These are phyloP conservation scores for Triplophysa siluroides DNA, from an alignment of 2,113 vertebrate species.

Conservation along the genomic window DNA sequence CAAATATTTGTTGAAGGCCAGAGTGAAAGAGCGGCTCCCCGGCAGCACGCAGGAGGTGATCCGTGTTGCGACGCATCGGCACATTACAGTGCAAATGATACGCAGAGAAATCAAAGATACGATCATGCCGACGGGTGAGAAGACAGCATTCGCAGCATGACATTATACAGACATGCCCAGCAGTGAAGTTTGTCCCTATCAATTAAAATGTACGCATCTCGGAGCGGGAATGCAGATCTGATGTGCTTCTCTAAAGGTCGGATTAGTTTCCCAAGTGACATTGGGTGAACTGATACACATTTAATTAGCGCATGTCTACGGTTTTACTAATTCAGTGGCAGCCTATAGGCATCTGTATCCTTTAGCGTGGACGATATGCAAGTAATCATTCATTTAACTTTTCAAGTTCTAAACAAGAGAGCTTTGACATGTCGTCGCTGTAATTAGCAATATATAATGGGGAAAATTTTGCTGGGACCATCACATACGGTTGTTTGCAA, in stretches of 20 bases:
- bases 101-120: slow-evolving; percentile 50
- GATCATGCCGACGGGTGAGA: slow-evolving; percentile 44
- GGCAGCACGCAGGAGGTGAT: slow-evolving; percentile 43
- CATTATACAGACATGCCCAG: slow-evolving; percentile 47
- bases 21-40: slow-evolving; percentile 35
- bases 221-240: slow-evolving; percentile 28
- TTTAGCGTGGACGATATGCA: background rate
- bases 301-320: slow-evolving; percentile 39
- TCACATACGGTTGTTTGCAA: background rate
- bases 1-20: slow-evolving; percentile 53
- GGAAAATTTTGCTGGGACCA: background rate
- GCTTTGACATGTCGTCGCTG: background rate
- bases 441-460: background rate
- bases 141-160: slow-evolving; percentile 35
- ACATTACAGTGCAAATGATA: slow-evolving; percentile 53
- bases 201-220: slow-evolving; percentile 49
- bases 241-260: slow-evolving; percentile 46
- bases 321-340: slow-evolving; percentile 35
- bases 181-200: slow-evolving; percentile 47
- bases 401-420: background rate
- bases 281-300: slow-evolving; percentile 44
- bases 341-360: slow-evolving; percentile 27
- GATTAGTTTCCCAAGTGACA: slow-evolving; percentile 38
- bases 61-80: slow-evolving; percentile 35
- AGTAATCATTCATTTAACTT: slow-evolving; percentile 16